phyloP scores from a whole-genome alignment of 2,113 vertebrate genomes.

The Australoheros scitulus region DNA sequence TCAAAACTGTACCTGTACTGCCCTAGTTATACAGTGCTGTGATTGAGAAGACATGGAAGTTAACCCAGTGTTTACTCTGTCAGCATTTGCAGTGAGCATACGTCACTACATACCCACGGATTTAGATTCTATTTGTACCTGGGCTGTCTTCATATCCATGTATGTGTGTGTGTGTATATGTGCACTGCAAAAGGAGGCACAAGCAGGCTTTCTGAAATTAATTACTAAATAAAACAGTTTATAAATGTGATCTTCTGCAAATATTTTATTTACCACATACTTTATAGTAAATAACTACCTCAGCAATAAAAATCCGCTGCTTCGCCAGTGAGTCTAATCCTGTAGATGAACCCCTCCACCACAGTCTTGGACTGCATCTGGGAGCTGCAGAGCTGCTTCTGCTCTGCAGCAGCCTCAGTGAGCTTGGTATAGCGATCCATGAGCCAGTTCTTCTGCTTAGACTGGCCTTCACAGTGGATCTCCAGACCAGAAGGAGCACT shows the following conservation, averaged over 20 bases:
- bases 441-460: not conserved
- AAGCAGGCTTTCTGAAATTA: not conserved
- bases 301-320: not conserved
- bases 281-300: not conserved
- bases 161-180: not conserved
- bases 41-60: slow-evolving; percentile 3
- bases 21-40: not conserved
- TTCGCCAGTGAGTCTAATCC: not conserved
- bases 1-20: slow-evolving; percentile 33
- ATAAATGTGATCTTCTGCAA: not conserved
- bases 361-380: not conserved
- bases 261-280: not conserved
- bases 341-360: not conserved
- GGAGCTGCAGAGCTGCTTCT: not conserved
- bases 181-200: not conserved
- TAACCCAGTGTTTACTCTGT: not conserved
- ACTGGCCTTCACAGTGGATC: not conserved
- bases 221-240: not conserved
- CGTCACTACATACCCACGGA: not conserved
- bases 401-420: not conserved
- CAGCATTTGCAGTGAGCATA: not conserved
- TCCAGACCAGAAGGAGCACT: not conserved
- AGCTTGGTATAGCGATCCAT: not conserved
- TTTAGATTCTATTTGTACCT: not conserved
- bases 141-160: not conserved